Base-by-base conservation (phyloP, 2,797 vertebrate genomes). In the Synaphobranchus kaupii region DNA sequence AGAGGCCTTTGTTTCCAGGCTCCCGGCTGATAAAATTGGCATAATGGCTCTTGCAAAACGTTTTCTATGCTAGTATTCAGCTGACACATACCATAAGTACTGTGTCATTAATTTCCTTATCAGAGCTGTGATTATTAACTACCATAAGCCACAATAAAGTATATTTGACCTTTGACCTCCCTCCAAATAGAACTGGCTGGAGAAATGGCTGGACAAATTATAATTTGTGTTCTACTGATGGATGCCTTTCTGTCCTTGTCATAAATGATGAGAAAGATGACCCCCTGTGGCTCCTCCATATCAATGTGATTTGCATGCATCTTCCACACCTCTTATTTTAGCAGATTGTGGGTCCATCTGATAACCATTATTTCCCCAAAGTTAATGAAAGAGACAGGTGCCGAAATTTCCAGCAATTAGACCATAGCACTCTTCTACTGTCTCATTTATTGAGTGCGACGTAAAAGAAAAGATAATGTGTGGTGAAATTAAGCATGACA, bases 331-430 rank as follows among this genome's bases (percentile, higher is more conserved):
- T 0, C 54, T 1, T 22, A 34, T 83, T 31, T 10, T 31, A 34
- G 12, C 52, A n/a, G 56, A 86, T 58, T 31, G 20, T 60, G 25
- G 25, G 58, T 82, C 48, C 84, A 28, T 87, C 68, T 56, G 83
- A 78, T 87, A 60, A 76, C 63, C 50, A 34, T 60, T 84, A 47
- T 84, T 84, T 73, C 31, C 73, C 83, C 25, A 84, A 87, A 76
- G 83, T 47, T 76, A 78, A 87, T 76, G 83, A 80, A 87, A 78
- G 54, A 80, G 48, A 76, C 87, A 63, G 82, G 54, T 58, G 66
- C n/a, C 20, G 31, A 58, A 87, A 87, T 58, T 87, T 13, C 15
- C 76, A 34, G 56, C 56, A 84, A 60, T 84, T 52, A 13, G 63
- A 76, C 44, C 44, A 73, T 6, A 52, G 63, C 39, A 7, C 31